phyloP scores from a whole-genome alignment of 2,113 vertebrate genomes.

The Pangasianodon hypophthalmus region DNA sequence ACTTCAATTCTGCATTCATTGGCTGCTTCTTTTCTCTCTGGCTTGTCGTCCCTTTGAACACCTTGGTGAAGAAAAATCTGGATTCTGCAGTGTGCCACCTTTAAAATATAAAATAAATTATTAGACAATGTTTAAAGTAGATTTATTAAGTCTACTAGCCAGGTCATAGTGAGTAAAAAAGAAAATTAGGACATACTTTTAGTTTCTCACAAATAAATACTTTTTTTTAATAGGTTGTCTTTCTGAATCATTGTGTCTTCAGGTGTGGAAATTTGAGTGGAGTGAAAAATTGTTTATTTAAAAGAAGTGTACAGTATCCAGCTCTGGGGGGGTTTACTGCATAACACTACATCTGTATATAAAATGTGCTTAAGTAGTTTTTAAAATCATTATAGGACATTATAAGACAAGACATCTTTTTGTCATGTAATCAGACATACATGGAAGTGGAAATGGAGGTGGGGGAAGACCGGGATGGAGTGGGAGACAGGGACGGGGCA shows the following conservation, averaged over 20 bases:
- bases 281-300: background rate
- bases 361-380: background rate
- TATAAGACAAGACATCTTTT: background rate
- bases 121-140: background rate
- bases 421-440: background rate
- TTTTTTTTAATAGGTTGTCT: background rate
- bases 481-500: background rate
- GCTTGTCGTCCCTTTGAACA: conserved; percentile 1
- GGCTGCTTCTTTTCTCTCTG: conserved; percentile 10
- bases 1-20: conserved; percentile 2
- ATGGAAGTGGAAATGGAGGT: background rate
- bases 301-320: background rate
- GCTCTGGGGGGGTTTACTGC: background rate
- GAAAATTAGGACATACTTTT: background rate
- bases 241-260: background rate
- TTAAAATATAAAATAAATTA: conserved; percentile 5
- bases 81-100: conserved; percentile 30
- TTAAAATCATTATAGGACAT: background rate
- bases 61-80: conserved; percentile 23
- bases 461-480: background rate
- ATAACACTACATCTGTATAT: background rate
- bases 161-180: too few species aligned
- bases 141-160: background rate
- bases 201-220: background rate
- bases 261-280: background rate